Evolutionary conservation across 2,888 invertebrate genomes (phyloP).

Genomic region (Drosophila testacea): DNA sequence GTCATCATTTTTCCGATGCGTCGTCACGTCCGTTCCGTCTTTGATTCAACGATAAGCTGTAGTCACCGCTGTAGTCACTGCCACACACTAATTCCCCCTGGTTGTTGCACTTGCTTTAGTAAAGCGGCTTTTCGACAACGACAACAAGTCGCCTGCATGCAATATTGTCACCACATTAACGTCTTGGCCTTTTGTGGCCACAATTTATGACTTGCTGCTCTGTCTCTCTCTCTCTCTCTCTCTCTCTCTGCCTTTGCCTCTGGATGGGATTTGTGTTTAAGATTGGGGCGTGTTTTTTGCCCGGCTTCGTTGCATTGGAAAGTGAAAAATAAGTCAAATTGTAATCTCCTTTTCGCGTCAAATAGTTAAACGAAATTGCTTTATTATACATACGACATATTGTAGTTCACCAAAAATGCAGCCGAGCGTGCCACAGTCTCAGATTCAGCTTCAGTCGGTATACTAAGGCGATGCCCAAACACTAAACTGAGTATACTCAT

Average conservation of each 20-base stretch:
- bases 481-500: neutral
- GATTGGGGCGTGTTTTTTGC: slow-evolving; percentile 24
- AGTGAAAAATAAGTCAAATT: slow-evolving; percentile 80
- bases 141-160: slow-evolving; percentile 70
- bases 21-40: slow-evolving; percentile 63
- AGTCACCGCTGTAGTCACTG: slow-evolving; percentile 60
- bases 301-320: slow-evolving; percentile 56
- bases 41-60: slow-evolving; percentile 73
- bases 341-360: slow-evolving; percentile 79
- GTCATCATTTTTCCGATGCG: slow-evolving; percentile 70
- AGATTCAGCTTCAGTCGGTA: neutral
- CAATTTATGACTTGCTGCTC: slow-evolving; percentile 69
- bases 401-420: slow-evolving; percentile 35
- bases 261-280: slow-evolving; percentile 1
- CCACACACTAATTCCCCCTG: slow-evolving; percentile 39
- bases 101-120: slow-evolving; percentile 58
- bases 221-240: neutral
- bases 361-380: slow-evolving; percentile 74
- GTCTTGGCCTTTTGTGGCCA: slow-evolving; percentile 78
- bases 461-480: neutral
- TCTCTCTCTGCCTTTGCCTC: neutral
- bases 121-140: slow-evolving; percentile 65
- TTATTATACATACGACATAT: slow-evolving; percentile 51
- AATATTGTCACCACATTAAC: slow-evolving; percentile 81
- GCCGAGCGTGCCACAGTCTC: slow-evolving; percentile 27